A percentile compares a stretch with the other conserved stretches of the same genome.
Conservation (phyloP, 2,888 invertebrate genomes). For the Netelia inedita region DNA sequence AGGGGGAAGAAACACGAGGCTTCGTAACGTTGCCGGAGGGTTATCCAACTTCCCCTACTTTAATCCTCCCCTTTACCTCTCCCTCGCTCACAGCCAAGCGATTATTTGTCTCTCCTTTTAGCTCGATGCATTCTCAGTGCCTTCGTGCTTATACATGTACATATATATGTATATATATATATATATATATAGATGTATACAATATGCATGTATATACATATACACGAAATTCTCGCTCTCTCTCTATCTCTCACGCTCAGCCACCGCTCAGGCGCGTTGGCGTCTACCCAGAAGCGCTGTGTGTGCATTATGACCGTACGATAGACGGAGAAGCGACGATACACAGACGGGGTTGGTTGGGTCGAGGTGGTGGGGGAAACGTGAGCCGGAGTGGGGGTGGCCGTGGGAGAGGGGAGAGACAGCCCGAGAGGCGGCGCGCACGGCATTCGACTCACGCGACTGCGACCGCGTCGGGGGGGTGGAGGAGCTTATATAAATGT, state of each 20-base stretch:
- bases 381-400: slow-evolving; percentile 59
- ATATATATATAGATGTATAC: not conserved
- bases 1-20: slow-evolving; percentile 64
- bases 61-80: slow-evolving; percentile 42
- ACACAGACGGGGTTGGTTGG: slow-evolving; percentile 69
- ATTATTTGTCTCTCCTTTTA: slow-evolving; percentile 70
- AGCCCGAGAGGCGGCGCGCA: slow-evolving; percentile 75
- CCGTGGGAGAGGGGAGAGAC: slow-evolving; percentile 77
- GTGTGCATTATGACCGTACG: slow-evolving; percentile 52
- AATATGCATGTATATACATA: not conserved
- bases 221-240: slow-evolving; percentile 26
- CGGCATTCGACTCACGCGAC: slow-evolving; percentile 66
- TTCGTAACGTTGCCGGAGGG: slow-evolving; percentile 64
- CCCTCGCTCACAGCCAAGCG: slow-evolving; percentile 11
- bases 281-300: slow-evolving; percentile 32
- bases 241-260: slow-evolving; percentile 48
- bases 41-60: slow-evolving; percentile 69
- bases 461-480: slow-evolving; percentile 36
- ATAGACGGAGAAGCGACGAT: slow-evolving; percentile 73
- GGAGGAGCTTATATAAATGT: slow-evolving; percentile 27
- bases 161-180: slow-evolving; percentile 24
- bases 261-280: slow-evolving; percentile 63
- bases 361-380: slow-evolving; percentile 63
- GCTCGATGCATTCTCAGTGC: slow-evolving; percentile 63
- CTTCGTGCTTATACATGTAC: not conserved